Percentiles rank a stretch among this genome's conserved stretches.
These are phyloP conservation scores for Graphium colonna DNA, from an alignment of 2,888 invertebrate genomes.

Conservation along the genomic window DNA sequence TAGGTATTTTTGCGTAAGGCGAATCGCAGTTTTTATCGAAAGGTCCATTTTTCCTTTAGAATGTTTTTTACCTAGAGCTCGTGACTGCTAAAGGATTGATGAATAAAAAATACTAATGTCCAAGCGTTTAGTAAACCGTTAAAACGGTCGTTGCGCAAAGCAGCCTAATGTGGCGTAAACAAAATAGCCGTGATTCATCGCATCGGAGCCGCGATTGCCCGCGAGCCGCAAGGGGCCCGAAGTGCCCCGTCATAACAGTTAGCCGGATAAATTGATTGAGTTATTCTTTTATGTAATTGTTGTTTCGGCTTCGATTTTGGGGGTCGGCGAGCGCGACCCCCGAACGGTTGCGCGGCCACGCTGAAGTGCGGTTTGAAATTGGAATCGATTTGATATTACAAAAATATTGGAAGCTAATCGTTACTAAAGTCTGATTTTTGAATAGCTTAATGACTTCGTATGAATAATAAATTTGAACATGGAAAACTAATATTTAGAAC, in stretches of 20 bases:
- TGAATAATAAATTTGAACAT: no score
- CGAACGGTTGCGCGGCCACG: background rate
- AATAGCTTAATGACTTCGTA: no score
- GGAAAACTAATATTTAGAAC: no score
- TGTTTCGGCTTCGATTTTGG: background rate
- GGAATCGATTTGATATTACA: background rate
- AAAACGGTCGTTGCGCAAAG: background rate
- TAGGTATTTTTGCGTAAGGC: no score
- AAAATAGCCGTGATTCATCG: conserved; percentile 20
- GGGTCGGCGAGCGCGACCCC: background rate
- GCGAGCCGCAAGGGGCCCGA: conserved; percentile 35
- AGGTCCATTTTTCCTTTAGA: no score
- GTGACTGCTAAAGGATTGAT: no score
- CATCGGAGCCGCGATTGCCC: conserved; percentile 1
- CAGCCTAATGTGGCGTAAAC: background rate
- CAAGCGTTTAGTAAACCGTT: background rate
- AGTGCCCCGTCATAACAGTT: conserved; percentile 44
- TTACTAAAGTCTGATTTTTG: no score
- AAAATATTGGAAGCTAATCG: background rate
- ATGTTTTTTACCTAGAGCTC: no score
- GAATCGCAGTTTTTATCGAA: no score
- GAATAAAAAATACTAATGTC: background rate
- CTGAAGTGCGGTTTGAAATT: background rate
- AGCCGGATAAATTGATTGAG: conserved; percentile 45
- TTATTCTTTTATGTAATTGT: conserved; percentile 28